Evolutionary conservation across 2,113 vertebrate species (phyloP).

Genomic region (Hymenochirus boettgeri): DNA sequence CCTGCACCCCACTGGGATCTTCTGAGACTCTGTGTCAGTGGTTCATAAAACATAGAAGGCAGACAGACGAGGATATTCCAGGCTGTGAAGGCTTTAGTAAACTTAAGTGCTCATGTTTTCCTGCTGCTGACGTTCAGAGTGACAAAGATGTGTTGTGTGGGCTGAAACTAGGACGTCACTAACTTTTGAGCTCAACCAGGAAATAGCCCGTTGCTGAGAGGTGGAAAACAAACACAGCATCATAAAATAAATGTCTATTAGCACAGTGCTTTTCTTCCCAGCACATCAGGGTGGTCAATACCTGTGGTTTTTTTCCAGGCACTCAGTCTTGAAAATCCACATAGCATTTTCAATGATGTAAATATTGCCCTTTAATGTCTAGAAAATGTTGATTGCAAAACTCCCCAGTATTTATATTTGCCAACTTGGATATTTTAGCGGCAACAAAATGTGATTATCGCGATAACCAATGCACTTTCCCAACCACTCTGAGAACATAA

Average conservation of each 20-base stretch:
- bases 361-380: no score
- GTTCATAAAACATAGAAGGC: slow-evolving; percentile 33
- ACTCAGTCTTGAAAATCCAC: neutral
- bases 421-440: no score
- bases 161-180: slow-evolving; percentile 67
- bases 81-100: slow-evolving; percentile 59
- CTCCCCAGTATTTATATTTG: no score
- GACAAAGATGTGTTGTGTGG: slow-evolving; percentile 78
- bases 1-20: neutral
- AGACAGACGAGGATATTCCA: slow-evolving; percentile 67
- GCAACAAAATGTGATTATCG: no score
- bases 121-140: slow-evolving; percentile 72
- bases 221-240: slow-evolving; percentile 48
- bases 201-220: slow-evolving; percentile 67
- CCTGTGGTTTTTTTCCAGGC: slow-evolving; percentile 12
- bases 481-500: no score
- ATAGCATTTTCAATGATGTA: neutral
- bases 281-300: slow-evolving; percentile 31
- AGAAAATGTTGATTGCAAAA: no score
- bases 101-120: slow-evolving; percentile 68
- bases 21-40: neutral
- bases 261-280: slow-evolving; percentile 35
- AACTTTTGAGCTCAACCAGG: slow-evolving; percentile 70
- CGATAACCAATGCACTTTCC: no score
- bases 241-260: slow-evolving; percentile 46